Evolutionary conservation across 2,797 vertebrate genomes (phyloP).

Genomic region (Mormyrops boulengeri): DNA sequence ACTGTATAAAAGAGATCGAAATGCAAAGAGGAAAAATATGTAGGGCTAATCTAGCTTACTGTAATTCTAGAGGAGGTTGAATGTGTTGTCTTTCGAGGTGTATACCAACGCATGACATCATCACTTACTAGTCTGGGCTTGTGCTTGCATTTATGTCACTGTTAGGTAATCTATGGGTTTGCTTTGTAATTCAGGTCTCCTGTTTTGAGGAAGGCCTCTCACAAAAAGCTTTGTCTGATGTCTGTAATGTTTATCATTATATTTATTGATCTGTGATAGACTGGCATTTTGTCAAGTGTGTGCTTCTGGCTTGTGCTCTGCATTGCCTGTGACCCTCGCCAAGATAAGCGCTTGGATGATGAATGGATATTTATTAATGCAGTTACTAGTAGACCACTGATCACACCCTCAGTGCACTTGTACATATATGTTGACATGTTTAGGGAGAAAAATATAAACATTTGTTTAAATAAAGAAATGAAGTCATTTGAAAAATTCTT

Average conservation of each 20-base stretch:
- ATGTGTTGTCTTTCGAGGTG: not conserved
- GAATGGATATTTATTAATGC: not conserved
- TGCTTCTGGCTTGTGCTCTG: not conserved
- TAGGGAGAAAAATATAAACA: not conserved
- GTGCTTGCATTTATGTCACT: conserved; percentile 56
- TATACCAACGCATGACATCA: conserved; percentile 56
- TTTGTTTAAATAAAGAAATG: not conserved
- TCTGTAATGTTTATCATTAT: conserved; percentile 7
- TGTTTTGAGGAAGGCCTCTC: conserved; percentile 38
- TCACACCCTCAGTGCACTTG: not conserved
- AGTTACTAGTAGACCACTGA: not conserved
- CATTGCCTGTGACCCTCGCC: not conserved
- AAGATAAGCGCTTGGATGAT: not conserved
- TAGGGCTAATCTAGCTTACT: not conserved
- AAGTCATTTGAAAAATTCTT: not conserved
- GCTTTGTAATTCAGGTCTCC: conserved; percentile 46
- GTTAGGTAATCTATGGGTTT: conserved; percentile 50
- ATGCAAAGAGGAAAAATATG: not conserved
- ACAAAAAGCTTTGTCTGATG: conserved; percentile 51
- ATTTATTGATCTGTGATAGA: not conserved
- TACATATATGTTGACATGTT: not conserved
- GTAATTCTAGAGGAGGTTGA: not conserved
- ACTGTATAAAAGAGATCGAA: not conserved
- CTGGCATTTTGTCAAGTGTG: not conserved
- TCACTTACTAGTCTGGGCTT: conserved; percentile 48